Evolutionary conservation across 2,113 vertebrate species (phyloP).

Genomic region (Oostethus manadensis): DNA sequence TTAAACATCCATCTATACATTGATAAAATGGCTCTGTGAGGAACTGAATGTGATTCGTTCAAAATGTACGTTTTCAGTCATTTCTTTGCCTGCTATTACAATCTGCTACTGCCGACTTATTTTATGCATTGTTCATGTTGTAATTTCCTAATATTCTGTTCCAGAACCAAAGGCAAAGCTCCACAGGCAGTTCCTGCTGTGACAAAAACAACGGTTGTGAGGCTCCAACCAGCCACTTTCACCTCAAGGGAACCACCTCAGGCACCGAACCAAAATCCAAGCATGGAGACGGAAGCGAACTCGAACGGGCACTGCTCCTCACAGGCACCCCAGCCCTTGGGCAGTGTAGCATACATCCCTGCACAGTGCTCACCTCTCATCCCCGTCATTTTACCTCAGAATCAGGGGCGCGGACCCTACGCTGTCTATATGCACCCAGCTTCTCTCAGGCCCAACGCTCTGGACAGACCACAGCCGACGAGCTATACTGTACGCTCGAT

Average conservation of each 20-base stretch:
- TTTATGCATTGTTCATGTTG: neutral
- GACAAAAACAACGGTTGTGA: conserved; percentile 27
- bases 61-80: too few species aligned
- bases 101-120: neutral
- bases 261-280: conserved; percentile 8
- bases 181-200: conserved; percentile 37
- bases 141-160: conserved; percentile 12
- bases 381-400: conserved; percentile 79
- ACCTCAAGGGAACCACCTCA: conserved; percentile 20
- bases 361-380: conserved; percentile 70
- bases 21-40: too few species aligned
- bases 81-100: neutral
- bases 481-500: conserved; percentile 77
- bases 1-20: too few species aligned
- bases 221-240: conserved; percentile 15
- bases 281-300: conserved; percentile 25
- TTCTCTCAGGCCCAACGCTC: conserved; percentile 65
- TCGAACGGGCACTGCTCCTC: conserved; percentile 33
- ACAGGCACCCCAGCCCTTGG: conserved; percentile 47
- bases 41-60: too few species aligned
- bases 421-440: conserved; percentile 81
- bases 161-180: conserved; percentile 60
- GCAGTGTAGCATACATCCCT: conserved; percentile 65
- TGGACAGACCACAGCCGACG: conserved; percentile 68
- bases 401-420: conserved; percentile 68